phyloP scores from a whole-genome alignment of 2,797 vertebrate genomes.

The Botia almorhae region DNA sequence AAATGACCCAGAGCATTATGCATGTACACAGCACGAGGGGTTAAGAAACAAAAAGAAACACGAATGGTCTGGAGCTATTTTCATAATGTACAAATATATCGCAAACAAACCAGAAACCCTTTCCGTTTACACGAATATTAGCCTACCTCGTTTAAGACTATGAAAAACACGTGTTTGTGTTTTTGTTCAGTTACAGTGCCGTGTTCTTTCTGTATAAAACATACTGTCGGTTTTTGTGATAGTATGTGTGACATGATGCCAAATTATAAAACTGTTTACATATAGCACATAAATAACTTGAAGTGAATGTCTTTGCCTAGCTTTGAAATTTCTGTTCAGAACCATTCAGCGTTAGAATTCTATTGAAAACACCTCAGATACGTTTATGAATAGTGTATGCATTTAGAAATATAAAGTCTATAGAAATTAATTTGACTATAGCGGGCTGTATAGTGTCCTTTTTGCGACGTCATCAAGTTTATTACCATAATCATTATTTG shows the following conservation, averaged over 20 bases:
- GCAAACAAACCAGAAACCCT: not conserved
- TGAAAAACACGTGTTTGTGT: not conserved
- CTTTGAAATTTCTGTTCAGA: not conserved
- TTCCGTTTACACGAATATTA: not conserved
- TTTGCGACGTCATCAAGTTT: not conserved
- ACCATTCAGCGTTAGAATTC: not conserved
- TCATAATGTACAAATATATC: not conserved
- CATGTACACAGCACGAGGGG: conserved; percentile 71
- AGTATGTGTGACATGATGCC: not conserved
- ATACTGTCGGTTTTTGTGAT: not conserved
- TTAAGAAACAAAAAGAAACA: conserved; percentile 56
- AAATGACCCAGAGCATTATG: conserved; percentile 71
- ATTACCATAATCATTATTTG: conserved; percentile 1
- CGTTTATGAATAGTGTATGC: not conserved
- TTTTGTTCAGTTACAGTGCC: not conserved
- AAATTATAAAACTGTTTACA: not conserved
- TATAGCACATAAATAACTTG: not conserved
- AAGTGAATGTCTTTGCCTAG: not conserved
- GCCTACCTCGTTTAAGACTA: not conserved
- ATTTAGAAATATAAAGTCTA: not conserved
- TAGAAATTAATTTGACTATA: not conserved
- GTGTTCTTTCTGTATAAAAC: not conserved
- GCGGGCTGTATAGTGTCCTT: not conserved
- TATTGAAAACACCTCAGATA: not conserved
- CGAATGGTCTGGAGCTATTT: not conserved